These are phyloP conservation scores for Drosophila littoralis DNA, from an alignment of 1,140 invertebrate species.

Conservation along the genomic window DNA sequence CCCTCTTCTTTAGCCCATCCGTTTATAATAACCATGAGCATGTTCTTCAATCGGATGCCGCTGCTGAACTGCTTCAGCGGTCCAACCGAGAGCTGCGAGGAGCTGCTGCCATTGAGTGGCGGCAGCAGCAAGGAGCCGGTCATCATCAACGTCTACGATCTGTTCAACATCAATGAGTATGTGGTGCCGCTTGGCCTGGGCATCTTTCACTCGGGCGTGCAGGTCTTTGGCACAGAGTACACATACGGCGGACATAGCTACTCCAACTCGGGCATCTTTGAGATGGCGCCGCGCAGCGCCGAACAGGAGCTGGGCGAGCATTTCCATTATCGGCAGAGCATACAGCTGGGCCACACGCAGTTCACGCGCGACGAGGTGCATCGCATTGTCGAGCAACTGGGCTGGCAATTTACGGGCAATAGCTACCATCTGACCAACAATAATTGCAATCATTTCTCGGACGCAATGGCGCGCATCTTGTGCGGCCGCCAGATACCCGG, in stretches of 20 bases:
- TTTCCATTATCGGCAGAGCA: conserved; percentile 97
- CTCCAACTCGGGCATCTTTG: conserved; percentile 95
- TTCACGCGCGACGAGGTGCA: conserved; percentile 96
- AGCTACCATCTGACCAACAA: conserved; percentile 98
- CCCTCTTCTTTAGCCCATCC: too few relatives aligned
- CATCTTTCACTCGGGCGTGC: conserved; percentile 98
- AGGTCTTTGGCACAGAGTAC: conserved; percentile 97
- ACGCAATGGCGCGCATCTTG: conserved; percentile 94
- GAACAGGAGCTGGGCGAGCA: conserved; percentile 97
- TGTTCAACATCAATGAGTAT: conserved; percentile 90
- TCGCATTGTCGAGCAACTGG: conserved; percentile 94
- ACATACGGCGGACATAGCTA: conserved; percentile 97
- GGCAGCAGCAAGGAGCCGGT: conserved; percentile 44
- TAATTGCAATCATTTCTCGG: conserved; percentile 99
- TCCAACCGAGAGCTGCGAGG: conserved; percentile 25
- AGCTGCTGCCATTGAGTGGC: conserved; percentile 13
- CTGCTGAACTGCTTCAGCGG: conserved; percentile 30
- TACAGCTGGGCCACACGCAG: conserved; percentile 97
- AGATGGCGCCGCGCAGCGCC: conserved; percentile 94
- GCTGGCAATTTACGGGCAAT: conserved; percentile 98
- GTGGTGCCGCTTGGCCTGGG: conserved; percentile 96
- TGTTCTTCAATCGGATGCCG: conserved; percentile 32
- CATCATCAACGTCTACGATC: conserved; percentile 61
- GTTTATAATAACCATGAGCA: neutral
- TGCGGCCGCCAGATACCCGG: conserved; percentile 96